A percentile compares a stretch with the other conserved stretches of the same genome.
Conservation (phyloP, 2,797 vertebrate genomes). For the Phoxinus dragarum region DNA sequence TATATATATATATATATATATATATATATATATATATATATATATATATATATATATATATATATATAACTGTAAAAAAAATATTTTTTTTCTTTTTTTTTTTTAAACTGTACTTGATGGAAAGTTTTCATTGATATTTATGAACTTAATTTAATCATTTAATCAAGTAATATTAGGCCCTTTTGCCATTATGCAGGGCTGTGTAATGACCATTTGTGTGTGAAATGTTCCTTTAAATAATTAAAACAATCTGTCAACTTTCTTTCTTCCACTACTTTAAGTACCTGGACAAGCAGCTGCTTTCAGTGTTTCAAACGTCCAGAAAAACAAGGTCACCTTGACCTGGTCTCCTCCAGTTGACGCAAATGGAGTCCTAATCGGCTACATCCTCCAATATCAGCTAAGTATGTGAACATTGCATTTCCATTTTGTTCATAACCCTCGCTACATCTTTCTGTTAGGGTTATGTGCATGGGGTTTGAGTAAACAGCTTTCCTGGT, state of each 20-base stretch:
- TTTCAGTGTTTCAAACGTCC: conserved; percentile 86
- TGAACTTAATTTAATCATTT: not conserved
- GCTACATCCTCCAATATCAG: conserved; percentile 91
- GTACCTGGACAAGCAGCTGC: conserved; percentile 89
- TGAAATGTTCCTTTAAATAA: not conserved
- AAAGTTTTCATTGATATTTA: not conserved
- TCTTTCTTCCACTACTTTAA: conserved; percentile 70
- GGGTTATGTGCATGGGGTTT: not conserved
- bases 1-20: not conserved
- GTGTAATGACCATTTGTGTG: not conserved
- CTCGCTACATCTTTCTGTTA: not conserved
- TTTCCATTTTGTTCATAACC: conserved; percentile 25
- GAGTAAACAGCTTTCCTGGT: conserved; percentile 16
- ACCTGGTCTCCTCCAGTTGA: conserved; percentile 88
- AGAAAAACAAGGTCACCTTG: conserved; percentile 84
- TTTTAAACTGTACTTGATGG: not conserved
- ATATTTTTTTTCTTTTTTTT: too few relatives aligned
- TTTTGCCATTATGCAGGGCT: not conserved
- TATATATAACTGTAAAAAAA: not conserved
- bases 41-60: not conserved
- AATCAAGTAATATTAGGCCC: not conserved
- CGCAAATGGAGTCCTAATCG: conserved; percentile 88
- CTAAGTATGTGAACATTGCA: conserved; percentile 84
- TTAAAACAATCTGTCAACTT: conserved; percentile 1
- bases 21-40: not conserved